Evolutionary conservation across 2,113 vertebrate species (phyloP), one percentile per base, ranked within the genome.

Genomic region (Cinclus mexicanus): DNA sequence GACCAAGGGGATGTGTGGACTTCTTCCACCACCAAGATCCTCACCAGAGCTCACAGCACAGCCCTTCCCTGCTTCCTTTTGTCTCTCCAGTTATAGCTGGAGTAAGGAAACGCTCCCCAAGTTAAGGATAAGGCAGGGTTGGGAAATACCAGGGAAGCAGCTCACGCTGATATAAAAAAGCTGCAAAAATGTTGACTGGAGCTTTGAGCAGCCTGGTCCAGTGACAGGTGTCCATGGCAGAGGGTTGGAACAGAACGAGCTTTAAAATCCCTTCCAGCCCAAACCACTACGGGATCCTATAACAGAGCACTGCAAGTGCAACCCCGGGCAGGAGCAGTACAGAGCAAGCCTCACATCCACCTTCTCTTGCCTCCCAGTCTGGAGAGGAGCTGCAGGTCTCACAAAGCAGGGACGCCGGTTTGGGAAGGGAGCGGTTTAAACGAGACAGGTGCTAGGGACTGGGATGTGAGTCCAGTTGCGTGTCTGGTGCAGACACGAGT

Each of bases 241-340:
- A 31, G 16, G 7, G 5, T 11, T 52, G 63, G 21, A 37, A 56
- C 0, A 0, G 14, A n/a, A 46, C 7, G 7, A 75, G 23, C 16
- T 75, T 60, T 31, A 31, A 60, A n/a, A 20, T 12, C 16, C 23
- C 23, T 60, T 52, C 33, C 15, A 46, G n/a, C 8, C 9, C 46
- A 53, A 59, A 52, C 7, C n/a, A 68, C 8, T 28, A 10, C 53
- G 11, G 7, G 16, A 7, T 18, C 46, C 33, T 8, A 0, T 10
- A 75, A 35, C 20, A 68, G 60, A 60, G 42, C 42, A 6, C 26
- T 33, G 33, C 53, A 60, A 14, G 19, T 1, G 2, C 15, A 74
- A 7, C 78, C 55, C 35, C 44, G 55, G 42, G 25, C 21, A 44
- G 41, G 31, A 42, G 33, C 21, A 3, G 2, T 3, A 19, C 20